Percentiles rank a stretch among this genome's conserved stretches.
phyloP scores from a whole-genome alignment of 1,140 invertebrate genomes.

The Gryon sp. region DNA sequence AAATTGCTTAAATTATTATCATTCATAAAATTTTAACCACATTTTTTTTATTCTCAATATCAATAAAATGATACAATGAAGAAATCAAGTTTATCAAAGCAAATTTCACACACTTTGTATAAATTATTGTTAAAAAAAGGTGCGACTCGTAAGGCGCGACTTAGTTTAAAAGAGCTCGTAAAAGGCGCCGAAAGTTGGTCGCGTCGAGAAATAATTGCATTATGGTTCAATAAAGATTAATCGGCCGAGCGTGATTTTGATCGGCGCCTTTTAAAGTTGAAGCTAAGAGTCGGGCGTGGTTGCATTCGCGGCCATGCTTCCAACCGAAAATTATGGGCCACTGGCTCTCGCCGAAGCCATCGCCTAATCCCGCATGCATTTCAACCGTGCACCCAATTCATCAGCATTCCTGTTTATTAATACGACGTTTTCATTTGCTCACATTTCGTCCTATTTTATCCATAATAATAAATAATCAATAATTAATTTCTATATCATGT shows the following conservation, averaged over 20 bases:
- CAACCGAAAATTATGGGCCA: conserved; percentile 11
- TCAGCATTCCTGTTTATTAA: conserved; percentile 4
- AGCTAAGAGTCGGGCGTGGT: conserved; percentile 27
- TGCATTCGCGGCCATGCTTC: not conserved
- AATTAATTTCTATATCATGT: too few relatives aligned
- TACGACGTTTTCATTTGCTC: too few relatives aligned
- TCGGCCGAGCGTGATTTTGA: conserved; percentile 33
- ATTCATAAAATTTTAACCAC: too few relatives aligned
- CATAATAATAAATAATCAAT: too few relatives aligned
- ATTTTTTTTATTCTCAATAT: too few relatives aligned
- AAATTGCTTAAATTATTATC: too few relatives aligned
- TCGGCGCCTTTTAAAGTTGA: conserved; percentile 14
- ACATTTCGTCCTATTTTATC: too few relatives aligned
- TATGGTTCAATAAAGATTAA: conserved; percentile 50
- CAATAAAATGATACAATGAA: not conserved
- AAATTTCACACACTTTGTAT: too few relatives aligned
- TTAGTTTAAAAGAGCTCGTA: conserved; percentile 26
- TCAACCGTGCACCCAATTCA: conserved; percentile 1
- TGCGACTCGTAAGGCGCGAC: conserved; percentile 11
- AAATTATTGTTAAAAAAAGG: too few relatives aligned
- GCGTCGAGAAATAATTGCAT: conserved; percentile 44
- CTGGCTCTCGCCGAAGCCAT: too few relatives aligned
- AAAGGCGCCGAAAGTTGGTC: conserved; percentile 23
- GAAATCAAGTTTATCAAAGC: not conserved
- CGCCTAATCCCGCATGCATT: conserved; percentile 10